Evolutionary conservation across 2,113 vertebrate genomes (phyloP).

Genomic region (Todiramphus chloris): DNA sequence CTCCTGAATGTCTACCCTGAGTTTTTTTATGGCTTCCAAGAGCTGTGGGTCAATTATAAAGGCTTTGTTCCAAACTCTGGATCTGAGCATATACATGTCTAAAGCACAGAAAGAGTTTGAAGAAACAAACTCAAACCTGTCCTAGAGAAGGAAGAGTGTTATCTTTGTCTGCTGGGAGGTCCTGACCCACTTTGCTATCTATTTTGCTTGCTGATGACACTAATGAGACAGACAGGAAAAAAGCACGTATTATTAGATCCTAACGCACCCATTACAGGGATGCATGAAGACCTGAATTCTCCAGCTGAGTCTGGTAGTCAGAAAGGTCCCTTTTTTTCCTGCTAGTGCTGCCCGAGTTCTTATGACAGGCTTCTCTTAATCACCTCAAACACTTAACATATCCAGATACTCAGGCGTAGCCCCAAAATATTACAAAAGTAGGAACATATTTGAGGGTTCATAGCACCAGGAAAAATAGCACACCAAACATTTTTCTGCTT

Average conservation of each 20-base stretch:
- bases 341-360: background rate
- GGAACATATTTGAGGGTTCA: background rate
- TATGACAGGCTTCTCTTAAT: background rate
- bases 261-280: background rate
- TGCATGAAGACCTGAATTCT: background rate
- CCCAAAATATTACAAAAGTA: background rate
- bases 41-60: background rate
- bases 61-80: background rate
- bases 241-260: constrained; percentile 27
- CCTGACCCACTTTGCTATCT: constrained; percentile 56
- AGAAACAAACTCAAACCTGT: background rate
- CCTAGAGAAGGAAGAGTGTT: background rate
- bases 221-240: constrained; percentile 19
- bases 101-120: background rate
- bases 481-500: background rate
- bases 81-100: background rate
- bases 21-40: background rate
- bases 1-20: background rate
- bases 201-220: constrained; percentile 31
- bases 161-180: constrained; percentile 43
- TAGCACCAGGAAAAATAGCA: background rate
- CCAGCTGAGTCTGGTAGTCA: background rate
- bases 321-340: background rate
- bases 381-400: background rate
- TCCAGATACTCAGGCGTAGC: background rate